These are phyloP conservation scores for Dastarcus helophoroides DNA, from an alignment of 2,888 invertebrate genomes.

Conservation along the genomic window DNA sequence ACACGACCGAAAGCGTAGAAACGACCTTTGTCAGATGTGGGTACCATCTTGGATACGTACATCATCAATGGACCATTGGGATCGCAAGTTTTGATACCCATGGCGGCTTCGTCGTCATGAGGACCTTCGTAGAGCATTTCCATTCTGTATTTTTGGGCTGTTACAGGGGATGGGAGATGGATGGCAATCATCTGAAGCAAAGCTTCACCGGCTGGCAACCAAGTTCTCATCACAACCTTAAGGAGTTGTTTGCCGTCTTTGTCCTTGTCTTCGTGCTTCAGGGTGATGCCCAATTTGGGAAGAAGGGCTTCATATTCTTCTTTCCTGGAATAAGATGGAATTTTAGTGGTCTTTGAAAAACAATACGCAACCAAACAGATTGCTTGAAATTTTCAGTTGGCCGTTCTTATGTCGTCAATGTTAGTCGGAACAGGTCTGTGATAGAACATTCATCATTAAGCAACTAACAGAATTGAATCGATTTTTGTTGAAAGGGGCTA, in stretches of 20 bases:
- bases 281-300: conserved; percentile 80
- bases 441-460: conserved; percentile 45
- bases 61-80: conserved; percentile 98
- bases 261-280: conserved; percentile 92
- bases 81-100: conserved; percentile 73
- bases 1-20: conserved; percentile 99
- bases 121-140: conserved; percentile 94
- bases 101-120: conserved; percentile 64
- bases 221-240: conserved; percentile 97
- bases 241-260: conserved; percentile 92
- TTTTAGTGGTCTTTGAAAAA: too few species aligned
- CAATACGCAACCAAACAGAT: conserved; percentile 5
- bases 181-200: conserved; percentile 99
- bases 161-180: conserved; percentile 97
- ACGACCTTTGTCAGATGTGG: conserved; percentile 98
- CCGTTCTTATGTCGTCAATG: conserved; percentile 47
- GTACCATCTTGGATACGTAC: conserved; percentile 99
- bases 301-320: conserved; percentile 82
- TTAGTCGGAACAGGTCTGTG: conserved; percentile 36
- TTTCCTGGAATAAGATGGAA: conserved; percentile 51
- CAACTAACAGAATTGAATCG: too few species aligned
- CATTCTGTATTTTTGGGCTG: conserved; percentile 98
- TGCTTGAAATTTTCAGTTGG: too few species aligned
- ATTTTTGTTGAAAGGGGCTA: too few species aligned
- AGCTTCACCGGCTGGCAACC: conserved; percentile 99